Base-by-base conservation (phyloP, 2,888 invertebrate genomes). In the Phaedon cochleariae region DNA sequence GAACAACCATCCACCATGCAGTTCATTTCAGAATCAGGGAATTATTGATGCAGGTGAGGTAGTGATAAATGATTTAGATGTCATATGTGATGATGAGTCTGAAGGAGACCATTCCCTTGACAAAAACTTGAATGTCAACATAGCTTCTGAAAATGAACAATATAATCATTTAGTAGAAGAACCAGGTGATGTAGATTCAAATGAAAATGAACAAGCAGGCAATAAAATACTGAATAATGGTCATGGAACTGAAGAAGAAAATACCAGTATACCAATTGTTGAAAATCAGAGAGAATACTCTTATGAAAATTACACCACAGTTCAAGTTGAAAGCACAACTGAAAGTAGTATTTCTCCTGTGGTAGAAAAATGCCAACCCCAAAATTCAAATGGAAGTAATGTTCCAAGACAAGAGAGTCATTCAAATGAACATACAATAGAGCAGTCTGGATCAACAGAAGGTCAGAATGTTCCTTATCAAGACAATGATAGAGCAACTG, bases 401-500 rank as follows among this genome's bases (percentile, higher is more conserved):
- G n/a, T n/a, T n/a, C n/a, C n/a, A n/a, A n/a, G n/a, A 21, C 63
- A 34, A 46, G 34, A 46, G 49, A 45, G 22, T 45, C n/a, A n/a
- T n/a, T n/a, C 15, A 9, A 41, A 31, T 49, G 31, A 58, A 29
- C 41, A 66, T 58, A 21, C 63, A 34, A 46, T 41, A 46, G 49
- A 45, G 22, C 49, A 46, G 55, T 31, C 57, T 10, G 37, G 48
- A 34, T 55, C 55, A 12, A 62, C 17, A 7, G 49, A 62, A 29
- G 22, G 22, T 31, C 12, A 15, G n/a, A 49, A 17, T 41, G 41
- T 41, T 10, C 15, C 41, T 15, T 15, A 10, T 41, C 41, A 41
- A 41, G 41, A 3, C 1, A 41, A 41, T 41, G 12, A 7, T 15
- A 6, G 4, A 15, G 31, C 4, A 34, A 41, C 41, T 15, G 12